Evolutionary conservation across 2,888 invertebrate genomes (phyloP), one percentile per base, ranked within the genome.

Genomic region (Tethea ocularis): DNA sequence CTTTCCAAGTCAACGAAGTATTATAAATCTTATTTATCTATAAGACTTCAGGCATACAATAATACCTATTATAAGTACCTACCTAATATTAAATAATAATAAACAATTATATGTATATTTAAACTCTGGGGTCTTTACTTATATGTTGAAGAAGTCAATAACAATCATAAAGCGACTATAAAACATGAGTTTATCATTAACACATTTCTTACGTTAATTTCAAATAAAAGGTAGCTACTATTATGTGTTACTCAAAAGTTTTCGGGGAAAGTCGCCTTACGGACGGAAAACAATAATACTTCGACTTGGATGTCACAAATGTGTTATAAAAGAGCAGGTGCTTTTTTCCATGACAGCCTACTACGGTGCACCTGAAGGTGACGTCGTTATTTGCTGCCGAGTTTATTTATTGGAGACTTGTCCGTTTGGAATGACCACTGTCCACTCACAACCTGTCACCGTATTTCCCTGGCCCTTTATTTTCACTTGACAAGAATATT

Each of bases 401-500:
- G 84, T 89, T 89, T 91, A 91, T 91, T 91, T 92, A 91, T 92
- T 89, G 87, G 87, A 11, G 87, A 84, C 84, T 88, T 85, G 82
- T 82, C 83, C 84, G 82, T 80, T 86, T 82, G 81, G 82, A 79
- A 88, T 86, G 89, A 89, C 90, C 92, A 88, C 86, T 81, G 89
- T 87, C 92, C 89, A 83, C 86, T 91, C 88, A 81, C 86, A 87
- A 85, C 84, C 89, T 90, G 92, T 91, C 92, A 89, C 84, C 86
- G 87, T 89, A 88, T 91, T 88, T 89, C 78, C 77, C 87, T 84
- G 88, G 86, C 87, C 91, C 89, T 91, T 91, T 91, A 91, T 90
- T 93, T 91, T 91, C 88, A 89, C 87, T 89, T 91, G 91, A 91
- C 91, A 91, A 88, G 87, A 91, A 91, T 91, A 91, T 92, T 88